Percentiles rank a stretch among this genome's conserved stretches.
Evolutionary conservation across 2,113 vertebrate genomes (phyloP).

Genomic region (Melanerpes aurifrons): DNA sequence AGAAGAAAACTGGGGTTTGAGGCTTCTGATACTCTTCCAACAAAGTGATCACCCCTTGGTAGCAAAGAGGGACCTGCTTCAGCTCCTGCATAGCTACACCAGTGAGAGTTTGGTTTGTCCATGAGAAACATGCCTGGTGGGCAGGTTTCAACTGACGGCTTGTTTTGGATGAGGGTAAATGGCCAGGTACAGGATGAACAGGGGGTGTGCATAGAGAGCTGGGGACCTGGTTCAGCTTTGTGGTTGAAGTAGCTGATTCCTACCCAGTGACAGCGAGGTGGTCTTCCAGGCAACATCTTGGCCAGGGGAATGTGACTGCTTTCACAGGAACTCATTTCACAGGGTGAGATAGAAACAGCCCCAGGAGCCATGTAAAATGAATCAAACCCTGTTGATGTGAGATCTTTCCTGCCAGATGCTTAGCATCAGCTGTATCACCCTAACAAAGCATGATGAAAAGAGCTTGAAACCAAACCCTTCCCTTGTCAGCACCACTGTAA

Average conservation of each 20-base stretch:
- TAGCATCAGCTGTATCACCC: fast-evolving
- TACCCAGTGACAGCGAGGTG: fast-evolving
- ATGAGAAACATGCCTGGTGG: fast-evolving
- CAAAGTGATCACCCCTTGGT: background rate
- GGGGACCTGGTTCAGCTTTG: background rate
- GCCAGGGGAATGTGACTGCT: fast-evolving
- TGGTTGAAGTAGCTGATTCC: background rate
- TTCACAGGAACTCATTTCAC: background rate
- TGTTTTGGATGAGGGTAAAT: background rate
- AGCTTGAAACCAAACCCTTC: background rate
- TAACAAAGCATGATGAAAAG: background rate
- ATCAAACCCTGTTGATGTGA: background rate
- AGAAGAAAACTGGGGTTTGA: background rate
- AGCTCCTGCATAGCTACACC: background rate
- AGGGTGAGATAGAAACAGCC: background rate
- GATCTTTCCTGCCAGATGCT: background rate
- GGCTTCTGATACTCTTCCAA: background rate
- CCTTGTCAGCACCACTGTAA: background rate
- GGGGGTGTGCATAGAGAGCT: background rate
- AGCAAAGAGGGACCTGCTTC: background rate
- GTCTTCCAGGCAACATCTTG: background rate
- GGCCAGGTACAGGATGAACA: background rate
- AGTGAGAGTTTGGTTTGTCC: fast-evolving
- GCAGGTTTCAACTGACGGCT: fast-evolving
- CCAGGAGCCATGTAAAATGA: fast-evolving